Evolutionary conservation across 2,797 vertebrate species (phyloP).

Genomic region (Podarcis siculus): DNA sequence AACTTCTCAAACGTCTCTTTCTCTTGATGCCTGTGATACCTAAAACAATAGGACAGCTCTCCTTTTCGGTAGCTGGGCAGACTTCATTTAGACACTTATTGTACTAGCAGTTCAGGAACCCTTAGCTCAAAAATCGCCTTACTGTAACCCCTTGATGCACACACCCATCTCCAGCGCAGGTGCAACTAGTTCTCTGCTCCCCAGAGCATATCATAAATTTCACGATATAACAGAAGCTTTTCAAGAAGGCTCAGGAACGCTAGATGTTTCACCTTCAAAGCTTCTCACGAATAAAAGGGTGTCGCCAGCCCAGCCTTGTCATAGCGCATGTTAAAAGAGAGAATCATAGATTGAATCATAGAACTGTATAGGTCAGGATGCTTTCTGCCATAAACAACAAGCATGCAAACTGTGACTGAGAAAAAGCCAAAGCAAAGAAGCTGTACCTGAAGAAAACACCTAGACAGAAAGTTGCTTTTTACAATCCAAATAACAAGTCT

Average conservation of each 20-base stretch:
- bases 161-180: neutral
- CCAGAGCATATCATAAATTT: neutral
- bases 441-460: neutral
- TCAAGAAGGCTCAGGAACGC: neutral
- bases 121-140: neutral
- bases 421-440: neutral
- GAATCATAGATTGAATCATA: too few species aligned
- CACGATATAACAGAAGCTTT: neutral
- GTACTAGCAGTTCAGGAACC: neutral
- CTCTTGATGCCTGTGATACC: neutral
- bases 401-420: neutral
- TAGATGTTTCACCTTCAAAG: neutral
- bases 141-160: neutral
- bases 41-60: neutral
- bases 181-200: neutral
- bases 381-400: neutral
- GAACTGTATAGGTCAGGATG: neutral
- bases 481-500: neutral
- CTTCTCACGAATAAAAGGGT: neutral
- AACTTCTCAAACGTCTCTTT: neutral
- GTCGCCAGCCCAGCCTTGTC: neutral
- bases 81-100: neutral
- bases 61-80: neutral
- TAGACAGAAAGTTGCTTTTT: neutral
- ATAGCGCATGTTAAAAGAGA: neutral